A percentile compares a stretch with the other conserved stretches of the same genome.
Evolutionary conservation across 2,888 invertebrate species (phyloP).

Genomic region (Netelia virgata): DNA sequence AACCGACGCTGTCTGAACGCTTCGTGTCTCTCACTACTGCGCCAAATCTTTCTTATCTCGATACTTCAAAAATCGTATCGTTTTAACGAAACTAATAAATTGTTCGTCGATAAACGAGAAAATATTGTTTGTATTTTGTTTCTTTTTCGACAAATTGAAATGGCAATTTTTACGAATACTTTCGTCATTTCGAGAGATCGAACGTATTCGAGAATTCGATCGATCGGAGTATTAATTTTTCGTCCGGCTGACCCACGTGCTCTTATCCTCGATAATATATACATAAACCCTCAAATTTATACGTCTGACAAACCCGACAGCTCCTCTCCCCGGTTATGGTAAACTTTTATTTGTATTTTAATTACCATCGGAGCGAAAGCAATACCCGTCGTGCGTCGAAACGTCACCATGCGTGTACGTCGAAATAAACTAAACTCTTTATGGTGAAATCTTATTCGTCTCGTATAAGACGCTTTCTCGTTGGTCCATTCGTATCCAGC

Average conservation of each 20-base stretch:
- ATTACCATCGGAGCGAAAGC: slow-evolving; percentile 43
- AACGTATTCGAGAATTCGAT: no score
- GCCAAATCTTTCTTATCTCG: background rate
- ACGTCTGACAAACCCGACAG: slow-evolving; percentile 32
- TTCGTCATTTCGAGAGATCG: no score
- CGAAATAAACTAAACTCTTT: slow-evolving; percentile 66
- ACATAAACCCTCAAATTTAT: slow-evolving; percentile 54
- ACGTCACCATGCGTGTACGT: slow-evolving; percentile 43
- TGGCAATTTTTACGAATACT: no score
- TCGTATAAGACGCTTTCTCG: slow-evolving; percentile 60
- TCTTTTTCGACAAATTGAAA: no score
- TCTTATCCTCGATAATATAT: background rate
- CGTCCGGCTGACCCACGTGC: no score
- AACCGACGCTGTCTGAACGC: slow-evolving; percentile 42
- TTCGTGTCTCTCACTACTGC: slow-evolving; percentile 17
- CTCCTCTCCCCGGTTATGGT: slow-evolving; percentile 10
- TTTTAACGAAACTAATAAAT: no score
- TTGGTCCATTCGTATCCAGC: slow-evolving; percentile 38
- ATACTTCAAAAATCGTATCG: no score
- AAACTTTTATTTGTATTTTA: slow-evolving; percentile 33
- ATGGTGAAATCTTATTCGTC: slow-evolving; percentile 66
- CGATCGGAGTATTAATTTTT: no score
- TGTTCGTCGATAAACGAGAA: no score
- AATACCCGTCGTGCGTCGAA: slow-evolving; percentile 27
- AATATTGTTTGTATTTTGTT: no score